A percentile compares a stretch with the other conserved stretches of the same genome.
phyloP scores from a whole-genome alignment of 2,888 invertebrate species.

The Endomychus coccineus region DNA sequence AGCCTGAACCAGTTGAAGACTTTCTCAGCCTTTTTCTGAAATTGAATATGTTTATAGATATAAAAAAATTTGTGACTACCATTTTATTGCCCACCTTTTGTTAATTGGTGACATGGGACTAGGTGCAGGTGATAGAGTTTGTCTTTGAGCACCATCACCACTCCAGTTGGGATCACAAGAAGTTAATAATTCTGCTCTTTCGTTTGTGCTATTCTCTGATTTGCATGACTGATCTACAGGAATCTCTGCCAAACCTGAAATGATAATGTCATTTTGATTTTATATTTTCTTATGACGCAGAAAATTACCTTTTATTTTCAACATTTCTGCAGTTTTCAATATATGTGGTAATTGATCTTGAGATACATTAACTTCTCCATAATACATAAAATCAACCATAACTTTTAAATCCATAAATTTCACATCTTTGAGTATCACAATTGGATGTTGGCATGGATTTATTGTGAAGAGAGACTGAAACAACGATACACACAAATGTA shows the following conservation, averaged over 20 bases:
- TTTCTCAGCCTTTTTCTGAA: slow-evolving; percentile 56
- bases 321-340: slow-evolving; percentile 74
- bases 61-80: not conserved
- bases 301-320: slow-evolving; percentile 69
- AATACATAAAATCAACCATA: slow-evolving; percentile 89
- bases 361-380: slow-evolving; percentile 86
- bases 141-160: slow-evolving; percentile 48
- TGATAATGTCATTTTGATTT: not conserved
- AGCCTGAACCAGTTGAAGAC: slow-evolving; percentile 54
- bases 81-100: slow-evolving; percentile 32
- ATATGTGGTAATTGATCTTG: slow-evolving; percentile 78
- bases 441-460: slow-evolving; percentile 83
- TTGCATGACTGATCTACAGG: slow-evolving; percentile 70
- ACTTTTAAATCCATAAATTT: slow-evolving; percentile 77
- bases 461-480: slow-evolving; percentile 71
- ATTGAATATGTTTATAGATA: slow-evolving; percentile 11
- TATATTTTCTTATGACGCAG: slow-evolving; percentile 1
- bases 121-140: slow-evolving; percentile 59
- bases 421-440: slow-evolving; percentile 84
- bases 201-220: slow-evolving; percentile 54
- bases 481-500: slow-evolving; percentile 5
- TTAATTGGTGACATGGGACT: slow-evolving; percentile 49
- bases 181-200: slow-evolving; percentile 47
- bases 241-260: slow-evolving; percentile 68
- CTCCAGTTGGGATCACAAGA: slow-evolving; percentile 53